Evolutionary conservation across 2,113 vertebrate genomes (phyloP).

Genomic region (Crotalus tigris): DNA sequence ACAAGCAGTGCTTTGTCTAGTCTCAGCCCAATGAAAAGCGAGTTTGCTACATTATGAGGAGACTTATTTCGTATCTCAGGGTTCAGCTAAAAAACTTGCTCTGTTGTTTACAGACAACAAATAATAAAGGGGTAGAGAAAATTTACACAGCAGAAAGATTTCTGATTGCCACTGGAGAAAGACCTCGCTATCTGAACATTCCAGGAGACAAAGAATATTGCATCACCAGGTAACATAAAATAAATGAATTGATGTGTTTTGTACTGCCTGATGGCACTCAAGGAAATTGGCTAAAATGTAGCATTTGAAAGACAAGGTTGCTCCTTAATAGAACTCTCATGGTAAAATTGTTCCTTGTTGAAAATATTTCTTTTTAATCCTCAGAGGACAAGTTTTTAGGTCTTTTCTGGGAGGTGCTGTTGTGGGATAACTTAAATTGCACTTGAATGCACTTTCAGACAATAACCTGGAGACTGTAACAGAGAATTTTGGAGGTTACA

Average conservation of each 20-base stretch:
- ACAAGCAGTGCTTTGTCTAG: background rate
- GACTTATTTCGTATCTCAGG: background rate
- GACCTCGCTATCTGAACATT: conserved; percentile 74
- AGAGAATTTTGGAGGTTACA: background rate
- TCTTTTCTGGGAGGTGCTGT: background rate
- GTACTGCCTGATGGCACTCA: background rate
- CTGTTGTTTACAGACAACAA: conserved; percentile 70
- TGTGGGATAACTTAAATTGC: background rate
- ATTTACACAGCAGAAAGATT: conserved; percentile 75
- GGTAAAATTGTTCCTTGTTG: background rate
- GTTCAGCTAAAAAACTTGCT: background rate
- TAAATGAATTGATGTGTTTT: background rate
- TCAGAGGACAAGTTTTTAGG: background rate
- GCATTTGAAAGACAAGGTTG: background rate
- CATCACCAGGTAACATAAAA: conserved; percentile 75
- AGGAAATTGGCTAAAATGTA: background rate
- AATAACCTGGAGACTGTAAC: background rate
- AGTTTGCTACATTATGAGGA: background rate
- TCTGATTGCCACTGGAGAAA: conserved; percentile 80
- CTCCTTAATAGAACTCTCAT: background rate
- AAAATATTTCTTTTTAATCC: background rate
- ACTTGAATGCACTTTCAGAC: background rate
- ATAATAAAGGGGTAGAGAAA: conserved; percentile 72
- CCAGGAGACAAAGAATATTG: conserved; percentile 80
- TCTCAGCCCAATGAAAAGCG: background rate